phyloP scores from a whole-genome alignment of 2,797 vertebrate genomes.

The Dryobates pubescens region DNA sequence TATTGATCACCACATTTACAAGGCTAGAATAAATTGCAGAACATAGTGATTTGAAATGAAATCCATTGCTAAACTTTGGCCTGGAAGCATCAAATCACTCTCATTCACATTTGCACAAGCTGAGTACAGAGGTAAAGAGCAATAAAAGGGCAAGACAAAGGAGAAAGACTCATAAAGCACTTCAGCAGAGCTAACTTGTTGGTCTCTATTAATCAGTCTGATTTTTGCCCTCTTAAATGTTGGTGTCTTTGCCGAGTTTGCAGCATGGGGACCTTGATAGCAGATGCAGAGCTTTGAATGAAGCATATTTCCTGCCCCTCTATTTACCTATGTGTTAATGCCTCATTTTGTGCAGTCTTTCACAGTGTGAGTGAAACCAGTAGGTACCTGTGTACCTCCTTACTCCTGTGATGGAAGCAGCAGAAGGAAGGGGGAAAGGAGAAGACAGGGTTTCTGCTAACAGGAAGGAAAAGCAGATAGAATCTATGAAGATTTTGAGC shows the following conservation, averaged over 20 bases:
- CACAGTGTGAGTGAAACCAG: background rate
- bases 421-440: background rate
- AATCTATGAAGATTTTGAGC: background rate
- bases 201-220: background rate
- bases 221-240: background rate
- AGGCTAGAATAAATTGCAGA: background rate
- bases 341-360: background rate
- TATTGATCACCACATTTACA: background rate
- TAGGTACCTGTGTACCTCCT: background rate
- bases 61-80: background rate
- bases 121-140: background rate
- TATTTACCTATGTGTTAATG: background rate
- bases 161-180: background rate
- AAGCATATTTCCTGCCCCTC: background rate
- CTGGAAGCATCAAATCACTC: background rate
- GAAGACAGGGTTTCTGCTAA: background rate
- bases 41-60: background rate
- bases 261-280: background rate
- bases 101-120: background rate
- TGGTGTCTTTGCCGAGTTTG: background rate
- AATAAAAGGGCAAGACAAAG: constrained; percentile 6
- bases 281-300: background rate
- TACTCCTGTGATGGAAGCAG: background rate
- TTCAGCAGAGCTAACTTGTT: background rate
- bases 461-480: background rate